These are phyloP conservation scores for Caenorhabditis doughertyi DNA, from an alignment of 2,888 invertebrate genomes.

Conservation along the genomic window DNA sequence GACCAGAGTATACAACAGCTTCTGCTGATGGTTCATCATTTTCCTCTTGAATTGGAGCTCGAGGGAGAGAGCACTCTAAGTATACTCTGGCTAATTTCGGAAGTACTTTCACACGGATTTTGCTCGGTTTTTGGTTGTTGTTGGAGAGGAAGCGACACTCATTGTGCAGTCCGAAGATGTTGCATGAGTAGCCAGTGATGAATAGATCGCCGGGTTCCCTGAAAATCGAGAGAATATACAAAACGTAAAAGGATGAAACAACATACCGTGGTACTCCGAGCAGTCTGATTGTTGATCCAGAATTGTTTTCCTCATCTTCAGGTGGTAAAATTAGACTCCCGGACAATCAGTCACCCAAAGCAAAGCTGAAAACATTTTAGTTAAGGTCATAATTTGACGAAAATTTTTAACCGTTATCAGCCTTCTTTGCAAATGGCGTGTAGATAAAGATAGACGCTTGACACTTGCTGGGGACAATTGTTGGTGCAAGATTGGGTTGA, in stretches of 20 bases:
- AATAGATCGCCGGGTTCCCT: conserved; percentile 76
- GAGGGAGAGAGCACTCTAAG: conserved; percentile 73
- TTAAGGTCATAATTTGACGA: not conserved
- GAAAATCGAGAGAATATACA: conserved; percentile 32
- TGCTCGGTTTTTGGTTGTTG: conserved; percentile 41
- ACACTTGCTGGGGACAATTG: conserved; percentile 67
- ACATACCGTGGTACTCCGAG: conserved; percentile 76
- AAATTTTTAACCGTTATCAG: conserved; percentile 44
- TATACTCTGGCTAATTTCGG: conserved; percentile 66
- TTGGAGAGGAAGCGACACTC: conserved; percentile 71
- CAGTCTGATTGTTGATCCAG: conserved; percentile 72
- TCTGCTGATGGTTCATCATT: conserved; percentile 78
- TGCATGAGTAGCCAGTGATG: conserved; percentile 80
- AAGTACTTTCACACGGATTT: conserved; percentile 67
- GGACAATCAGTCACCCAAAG: conserved; percentile 80
- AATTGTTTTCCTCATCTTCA: conserved; percentile 50
- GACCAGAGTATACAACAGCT: conserved; percentile 80
- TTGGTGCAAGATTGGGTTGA: conserved; percentile 77
- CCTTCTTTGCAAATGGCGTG: conserved; percentile 78
- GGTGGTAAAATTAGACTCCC: conserved; percentile 75
- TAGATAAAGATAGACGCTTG: conserved; percentile 80
- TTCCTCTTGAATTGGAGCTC: conserved; percentile 78
- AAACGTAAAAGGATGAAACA: not conserved
- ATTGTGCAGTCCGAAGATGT: conserved; percentile 78
- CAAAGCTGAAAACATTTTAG: conserved; percentile 42